These are phyloP conservation scores for Trachymyrmex septentrionalis DNA, from an alignment of 1,140 invertebrate species.

Conservation along the genomic window DNA sequence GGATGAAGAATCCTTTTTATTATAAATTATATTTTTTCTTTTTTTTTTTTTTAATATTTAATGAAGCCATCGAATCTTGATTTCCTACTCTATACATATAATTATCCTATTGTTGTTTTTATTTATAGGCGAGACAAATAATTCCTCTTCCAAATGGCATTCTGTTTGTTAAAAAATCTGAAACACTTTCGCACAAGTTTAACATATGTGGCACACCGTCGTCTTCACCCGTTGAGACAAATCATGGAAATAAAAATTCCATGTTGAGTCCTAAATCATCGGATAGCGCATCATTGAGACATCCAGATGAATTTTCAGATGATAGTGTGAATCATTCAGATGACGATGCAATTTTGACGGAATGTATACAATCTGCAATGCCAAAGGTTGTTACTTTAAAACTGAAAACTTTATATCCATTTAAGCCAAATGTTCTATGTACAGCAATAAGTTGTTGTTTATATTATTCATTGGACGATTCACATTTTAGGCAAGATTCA, in stretches of 20 bases:
- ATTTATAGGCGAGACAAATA: constrained; percentile 72
- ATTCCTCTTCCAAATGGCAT: constrained; percentile 64
- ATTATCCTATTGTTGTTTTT: background rate
- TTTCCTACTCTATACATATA: background rate
- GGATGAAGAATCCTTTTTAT: no score
- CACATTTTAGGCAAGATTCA: constrained; percentile 60
- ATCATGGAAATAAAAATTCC: constrained; percentile 70
- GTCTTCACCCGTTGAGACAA: constrained; percentile 78
- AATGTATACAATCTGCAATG: constrained; percentile 82
- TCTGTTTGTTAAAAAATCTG: constrained; percentile 72
- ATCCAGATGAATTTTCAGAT: constrained; percentile 75
- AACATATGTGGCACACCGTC: constrained; percentile 78
- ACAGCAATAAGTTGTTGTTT: background rate
- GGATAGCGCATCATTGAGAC: background rate
- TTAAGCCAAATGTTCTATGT: background rate
- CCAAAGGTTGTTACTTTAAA: constrained; percentile 72
- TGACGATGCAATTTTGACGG: constrained; percentile 79
- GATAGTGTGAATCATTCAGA: constrained; percentile 82
- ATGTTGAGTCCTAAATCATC: constrained; percentile 37
- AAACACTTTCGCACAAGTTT: constrained; percentile 65
- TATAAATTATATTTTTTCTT: no score
- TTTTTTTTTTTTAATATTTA: no score
- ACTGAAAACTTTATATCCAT: background rate
- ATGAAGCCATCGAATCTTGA: background rate
- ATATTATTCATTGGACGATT: background rate